Evolutionary conservation across 2,113 vertebrate species (phyloP), one percentile per base, ranked within the genome.

Genomic region (Gymnobelideus leadbeateri): DNA sequence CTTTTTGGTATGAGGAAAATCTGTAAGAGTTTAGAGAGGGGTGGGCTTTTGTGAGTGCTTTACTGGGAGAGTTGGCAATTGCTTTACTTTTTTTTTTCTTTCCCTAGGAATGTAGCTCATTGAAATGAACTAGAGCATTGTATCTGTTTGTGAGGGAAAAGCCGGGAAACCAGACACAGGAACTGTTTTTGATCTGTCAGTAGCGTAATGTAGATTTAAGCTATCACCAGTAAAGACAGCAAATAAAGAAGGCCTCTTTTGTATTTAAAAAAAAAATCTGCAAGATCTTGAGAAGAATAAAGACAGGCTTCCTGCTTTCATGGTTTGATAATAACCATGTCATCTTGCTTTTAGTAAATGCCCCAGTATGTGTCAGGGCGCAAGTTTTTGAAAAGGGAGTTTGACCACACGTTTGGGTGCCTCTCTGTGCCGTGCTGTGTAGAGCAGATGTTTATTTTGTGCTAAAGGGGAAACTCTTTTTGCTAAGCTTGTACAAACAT

Each of bases 391-490:
- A 99, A 99, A 99, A 98, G 98, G 98, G 98, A 99, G 98, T 99
- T 99, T 98, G 99, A 98, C 98, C 98, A 99, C 98, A 98, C 98
- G 98, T 99, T 99, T 98, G 98, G 98, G 98, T 98, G 98, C 98
- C 98, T 98, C 98, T 98, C 98, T 98, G 98, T 99, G 98, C 98
- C 98, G 98, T 98, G 98, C 99, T 99, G 98, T 98, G 98, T 98
- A 98, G 98, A 99, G 99, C 99, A 99, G 99, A 99, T 99, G 99
- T 99, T 99, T 98, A 99, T 99, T 99, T 99, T 99, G 99, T 99
- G 99, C 98, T 98, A 98, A 99, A 99, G 98, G 98, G 99, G 98
- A 99, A 98, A 99, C 99, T 99, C 98, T 99, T 99, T 98, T 98
- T 98, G 98, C 98, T 98, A 98, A 99, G 99, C 99, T 98, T 98